Base-by-base conservation (phyloP, 2,113 vertebrate species). In the Emydura subglobosa region DNA sequence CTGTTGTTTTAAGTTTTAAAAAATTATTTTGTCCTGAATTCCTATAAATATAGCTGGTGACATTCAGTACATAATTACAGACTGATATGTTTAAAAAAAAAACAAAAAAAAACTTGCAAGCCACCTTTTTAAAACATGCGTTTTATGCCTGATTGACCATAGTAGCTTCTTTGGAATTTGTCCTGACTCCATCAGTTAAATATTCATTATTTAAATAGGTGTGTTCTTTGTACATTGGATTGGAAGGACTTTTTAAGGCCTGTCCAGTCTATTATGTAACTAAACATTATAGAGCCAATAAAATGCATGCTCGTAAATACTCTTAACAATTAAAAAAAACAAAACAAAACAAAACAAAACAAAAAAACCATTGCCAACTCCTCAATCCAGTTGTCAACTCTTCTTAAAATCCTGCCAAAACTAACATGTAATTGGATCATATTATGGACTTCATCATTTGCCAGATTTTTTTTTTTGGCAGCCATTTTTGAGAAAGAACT, bases 401-500 rank as follows among this genome's bases (percentile, higher is more conserved):
- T 95, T 25, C 80, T 80, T 74, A 61, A 59, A 94, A 61, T 88
- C 87, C 95, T 95, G 97, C 95, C 96, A 94, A 93, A 96, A 90
- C 1, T 0, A 94, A 96, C 89, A 81, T 85, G 82, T 72, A 93
- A 86, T 95, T 96, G 95, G 89, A 94, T 96, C 94, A 89, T 94
- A 21, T 92, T 95, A 86, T 1, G 7, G 87, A 85, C 91, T 95
- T 86, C 79, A 93, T 90, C 79, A 54, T 82, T 95, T 91, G 92
- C 79, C 89, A 94, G 93, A 79, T 89, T 91, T 89, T 85, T 94
- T 94, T 91, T 93, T 87, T 74, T 97, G 95, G 68, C 81, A 96
- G 92, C 95, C 95, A 96, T 97, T 94, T 91, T 82, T 55, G 91
- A 53, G 94, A 92, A 95, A 96, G 95, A 96, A 86, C 93, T 82